Percentiles rank a stretch among this genome's conserved stretches.
Evolutionary conservation across 2,888 invertebrate species (phyloP).

Genomic region (Gordius sp.): DNA sequence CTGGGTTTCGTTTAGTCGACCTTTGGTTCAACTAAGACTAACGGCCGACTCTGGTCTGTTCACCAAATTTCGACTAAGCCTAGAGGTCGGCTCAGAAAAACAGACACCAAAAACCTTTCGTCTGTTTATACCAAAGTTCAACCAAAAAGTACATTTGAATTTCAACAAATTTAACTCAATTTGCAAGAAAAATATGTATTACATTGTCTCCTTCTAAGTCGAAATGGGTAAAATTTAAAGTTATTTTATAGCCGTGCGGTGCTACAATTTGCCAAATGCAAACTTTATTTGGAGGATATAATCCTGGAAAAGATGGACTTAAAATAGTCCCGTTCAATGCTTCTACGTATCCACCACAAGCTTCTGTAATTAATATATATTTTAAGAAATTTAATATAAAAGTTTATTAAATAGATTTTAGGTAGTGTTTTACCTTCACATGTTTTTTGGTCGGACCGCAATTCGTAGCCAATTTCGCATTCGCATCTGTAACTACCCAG

Average conservation of each 20-base stretch:
- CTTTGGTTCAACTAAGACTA: too few relatives aligned
- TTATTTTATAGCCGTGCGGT: conserved; percentile 65
- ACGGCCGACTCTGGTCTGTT: too few relatives aligned
- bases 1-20: too few relatives aligned
- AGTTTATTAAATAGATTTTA: too few relatives aligned
- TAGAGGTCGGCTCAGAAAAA: too few relatives aligned
- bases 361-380: conserved; percentile 39
- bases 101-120: too few relatives aligned
- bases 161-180: too few relatives aligned
- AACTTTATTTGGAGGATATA: conserved; percentile 73
- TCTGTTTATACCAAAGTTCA: too few relatives aligned
- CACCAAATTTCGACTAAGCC: too few relatives aligned
- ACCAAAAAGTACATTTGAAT: too few relatives aligned
- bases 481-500: conserved; percentile 57
- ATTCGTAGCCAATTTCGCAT: conserved; percentile 73
- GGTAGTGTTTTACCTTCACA: conserved; percentile 98
- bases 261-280: conserved; percentile 95
- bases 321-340: conserved; percentile 69
- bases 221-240: conserved; percentile 85
- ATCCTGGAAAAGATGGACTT: conserved; percentile 76
- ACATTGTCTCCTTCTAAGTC: conserved; percentile 84
- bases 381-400: too few relatives aligned
- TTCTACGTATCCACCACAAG: conserved; percentile 72
- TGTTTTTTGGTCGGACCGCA: conserved; percentile 82
- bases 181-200: too few relatives aligned